Evolutionary conservation across 2,113 vertebrate species (phyloP), one percentile per base, ranked within the genome.

Genomic region (Spheniscus mendiculus): DNA sequence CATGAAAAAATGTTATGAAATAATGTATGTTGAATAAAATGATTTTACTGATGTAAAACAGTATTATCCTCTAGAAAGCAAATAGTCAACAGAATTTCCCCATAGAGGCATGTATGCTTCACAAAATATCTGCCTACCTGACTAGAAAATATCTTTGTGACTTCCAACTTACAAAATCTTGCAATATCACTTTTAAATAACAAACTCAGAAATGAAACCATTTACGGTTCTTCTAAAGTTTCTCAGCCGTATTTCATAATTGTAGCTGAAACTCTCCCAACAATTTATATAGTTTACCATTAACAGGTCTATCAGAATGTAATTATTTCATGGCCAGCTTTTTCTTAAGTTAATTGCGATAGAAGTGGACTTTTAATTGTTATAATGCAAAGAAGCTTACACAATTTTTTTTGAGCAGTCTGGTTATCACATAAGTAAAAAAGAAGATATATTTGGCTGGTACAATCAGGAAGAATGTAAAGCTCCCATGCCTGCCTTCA

Each of bases 401-500:
- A 73, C 20, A 78, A 32, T 44, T 20, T 32, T 61, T 70, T 67
- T 74, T 42, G 10, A 66, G 30, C 40, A 78, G 23, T n/a, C 49
- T 69, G 38, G n/a, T 72, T 93, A 76, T 56, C 42, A 65, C 66
- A 70, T 61, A 69, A 77, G 94, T 42, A 74, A 44, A 94, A 77
- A 52, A 56, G 52, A 69, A 85, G 47, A 62, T 56, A 4, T 71
- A 10, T 90, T 89, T 96, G 77, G 62, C 61, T 87, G 83, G 50
- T 85, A 85, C 44, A 83, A 58, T 65, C 36, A 92, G 69, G 45
- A 91, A 62, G 55, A 97, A 79, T 66, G 45, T 55, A 73, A 63
- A 89, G 63, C 69, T 96, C 83, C 83, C 88, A 96, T 8, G 18
- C 85, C 81, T 97, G 94, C 66, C 78, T 84, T 83, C 27, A 50